These are phyloP conservation scores for Ridgeia piscesae DNA, from an alignment of 1,140 invertebrate genomes.

Conservation along the genomic window DNA sequence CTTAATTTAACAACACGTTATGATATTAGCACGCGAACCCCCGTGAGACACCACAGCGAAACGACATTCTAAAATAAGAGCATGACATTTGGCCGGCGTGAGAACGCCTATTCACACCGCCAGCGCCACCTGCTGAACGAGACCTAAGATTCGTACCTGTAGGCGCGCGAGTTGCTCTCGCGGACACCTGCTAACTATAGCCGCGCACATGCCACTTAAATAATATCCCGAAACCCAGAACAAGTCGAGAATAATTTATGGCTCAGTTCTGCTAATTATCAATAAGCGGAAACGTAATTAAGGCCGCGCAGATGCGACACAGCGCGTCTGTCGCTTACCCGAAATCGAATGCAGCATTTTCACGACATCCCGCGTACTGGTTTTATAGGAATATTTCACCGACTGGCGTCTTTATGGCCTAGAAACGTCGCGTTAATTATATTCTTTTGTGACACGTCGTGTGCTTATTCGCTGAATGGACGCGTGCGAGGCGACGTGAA, in stretches of 20 bases:
- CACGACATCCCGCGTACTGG: background rate
- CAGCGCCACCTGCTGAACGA: background rate
- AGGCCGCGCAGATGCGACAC: background rate
- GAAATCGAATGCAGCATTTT: background rate
- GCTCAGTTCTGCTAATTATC: background rate
- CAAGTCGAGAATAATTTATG: background rate
- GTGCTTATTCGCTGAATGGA: background rate
- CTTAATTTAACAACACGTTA: background rate
- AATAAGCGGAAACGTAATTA: background rate
- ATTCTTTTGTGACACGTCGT: background rate
- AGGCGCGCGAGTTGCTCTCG: background rate
- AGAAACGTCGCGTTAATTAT: background rate
- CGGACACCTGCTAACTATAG: background rate
- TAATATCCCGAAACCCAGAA: background rate
- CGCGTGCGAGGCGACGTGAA: background rate
- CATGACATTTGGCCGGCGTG: background rate
- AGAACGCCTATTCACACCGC: background rate
- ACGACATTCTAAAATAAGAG: background rate
- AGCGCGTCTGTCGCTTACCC: background rate
- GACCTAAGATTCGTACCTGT: background rate
- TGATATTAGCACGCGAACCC: background rate
- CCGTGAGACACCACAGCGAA: background rate
- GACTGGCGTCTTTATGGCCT: background rate
- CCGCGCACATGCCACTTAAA: background rate
- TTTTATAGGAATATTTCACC: background rate